Evolutionary conservation across 2,113 vertebrate species (phyloP).

Genomic region (Coptodon bakossiorum): DNA sequence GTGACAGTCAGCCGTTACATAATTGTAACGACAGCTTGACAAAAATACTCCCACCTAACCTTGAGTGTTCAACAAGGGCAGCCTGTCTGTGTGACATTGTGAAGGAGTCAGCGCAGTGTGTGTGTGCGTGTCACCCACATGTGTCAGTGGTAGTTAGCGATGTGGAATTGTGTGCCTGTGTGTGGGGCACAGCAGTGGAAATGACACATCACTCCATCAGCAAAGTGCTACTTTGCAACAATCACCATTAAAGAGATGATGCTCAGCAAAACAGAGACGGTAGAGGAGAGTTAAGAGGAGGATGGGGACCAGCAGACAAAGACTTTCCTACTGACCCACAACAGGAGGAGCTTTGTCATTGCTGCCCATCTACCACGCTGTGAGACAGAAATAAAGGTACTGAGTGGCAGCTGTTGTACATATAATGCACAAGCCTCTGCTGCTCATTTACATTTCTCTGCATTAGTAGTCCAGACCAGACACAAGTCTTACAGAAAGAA

Average conservation of each 20-base stretch:
- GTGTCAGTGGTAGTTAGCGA: background rate
- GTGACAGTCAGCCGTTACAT: background rate
- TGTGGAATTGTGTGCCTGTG: background rate
- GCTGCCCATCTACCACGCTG: background rate
- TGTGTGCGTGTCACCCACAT: background rate
- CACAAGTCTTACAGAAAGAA: background rate
- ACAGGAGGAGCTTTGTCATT: background rate
- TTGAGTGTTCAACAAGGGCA: constrained; percentile 5
- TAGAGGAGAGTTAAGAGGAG: background rate
- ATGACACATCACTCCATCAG: constrained; percentile 24
- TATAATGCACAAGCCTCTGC: background rate
- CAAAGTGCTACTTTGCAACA: constrained; percentile 29
- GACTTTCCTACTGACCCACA: background rate
- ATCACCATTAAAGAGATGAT: background rate
- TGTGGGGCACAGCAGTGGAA: background rate
- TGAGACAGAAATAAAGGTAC: background rate
- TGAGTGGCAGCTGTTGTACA: background rate
- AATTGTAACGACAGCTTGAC: background rate
- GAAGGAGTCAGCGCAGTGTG: constrained; percentile 2
- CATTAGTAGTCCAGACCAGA: background rate
- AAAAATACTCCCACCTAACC: constrained; percentile 10
- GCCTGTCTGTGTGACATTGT: background rate
- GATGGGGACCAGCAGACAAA: background rate
- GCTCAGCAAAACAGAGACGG: constrained; percentile 1
- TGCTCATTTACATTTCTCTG: background rate